These are phyloP conservation scores for Acanthochromis polyacanthus DNA, from an alignment of 2,113 vertebrate genomes.

Conservation along the genomic window DNA sequence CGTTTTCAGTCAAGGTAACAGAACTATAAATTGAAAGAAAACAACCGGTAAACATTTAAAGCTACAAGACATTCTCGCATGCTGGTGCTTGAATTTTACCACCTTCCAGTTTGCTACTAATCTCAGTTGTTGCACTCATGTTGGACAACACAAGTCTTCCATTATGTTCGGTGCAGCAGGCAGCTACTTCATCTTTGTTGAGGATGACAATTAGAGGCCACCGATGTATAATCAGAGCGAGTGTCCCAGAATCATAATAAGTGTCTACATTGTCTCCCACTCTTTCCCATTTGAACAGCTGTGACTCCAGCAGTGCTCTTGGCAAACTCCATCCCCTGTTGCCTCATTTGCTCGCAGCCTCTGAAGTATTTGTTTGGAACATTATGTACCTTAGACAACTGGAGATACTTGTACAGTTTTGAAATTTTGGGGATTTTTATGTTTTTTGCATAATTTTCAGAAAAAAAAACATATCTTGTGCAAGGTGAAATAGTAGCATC, in stretches of 20 bases:
- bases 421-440: not conserved
- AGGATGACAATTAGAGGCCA: slow-evolving; percentile 67
- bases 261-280: slow-evolving; percentile 58
- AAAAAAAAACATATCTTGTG: not conserved
- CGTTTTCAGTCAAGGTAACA: slow-evolving; percentile 39
- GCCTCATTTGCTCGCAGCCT: slow-evolving; percentile 69
- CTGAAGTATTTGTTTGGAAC: slow-evolving; percentile 63
- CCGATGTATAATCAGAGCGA: slow-evolving; percentile 69
- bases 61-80: not conserved
- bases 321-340: slow-evolving; percentile 62
- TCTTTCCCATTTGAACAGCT: slow-evolving; percentile 74
- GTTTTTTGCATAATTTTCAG: not conserved
- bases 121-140: slow-evolving; percentile 27
- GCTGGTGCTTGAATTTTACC: not conserved
- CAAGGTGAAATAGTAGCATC: not conserved
- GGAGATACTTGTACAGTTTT: slow-evolving; percentile 23
- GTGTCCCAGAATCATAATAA: slow-evolving; percentile 72
- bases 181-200: slow-evolving; percentile 68
- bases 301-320: slow-evolving; percentile 74
- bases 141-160: slow-evolving; percentile 44
- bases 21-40: slow-evolving; percentile 18
- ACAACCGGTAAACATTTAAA: not conserved
- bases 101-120: slow-evolving; percentile 27
- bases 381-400: slow-evolving; percentile 36
- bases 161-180: slow-evolving; percentile 46